Percentiles rank a stretch among this genome's conserved stretches.
These are phyloP conservation scores for human (Homo sapiens) DNA, from an alignment of 2,113 vertebrate species.

Conservation along the genomic window GRCh38 chr11:33403501-33404000, in stretches of 20 bases:
- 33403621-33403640: no score
- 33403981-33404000: not conserved
- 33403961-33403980: not conserved
- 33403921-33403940: not conserved
- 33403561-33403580: no score
- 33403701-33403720: not conserved
- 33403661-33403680: not conserved
- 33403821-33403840: not conserved
- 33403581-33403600: no score
- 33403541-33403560: not conserved
- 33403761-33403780: not conserved
- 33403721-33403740: not conserved
- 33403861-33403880: slow-evolving; percentile 4
- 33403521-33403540: no score
- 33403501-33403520: no score
- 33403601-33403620: no score
- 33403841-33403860: not conserved
- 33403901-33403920: not conserved
- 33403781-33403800: not conserved
- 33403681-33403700: not conserved
- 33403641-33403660: not conserved
- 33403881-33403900: not conserved
- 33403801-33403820: not conserved
- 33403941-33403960: not conserved
- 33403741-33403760: not conserved